phyloP scores from a whole-genome alignment of 30 jellyfish, hydroid and myxozoan genomes.

The Nemopilema nomurai region DNA sequence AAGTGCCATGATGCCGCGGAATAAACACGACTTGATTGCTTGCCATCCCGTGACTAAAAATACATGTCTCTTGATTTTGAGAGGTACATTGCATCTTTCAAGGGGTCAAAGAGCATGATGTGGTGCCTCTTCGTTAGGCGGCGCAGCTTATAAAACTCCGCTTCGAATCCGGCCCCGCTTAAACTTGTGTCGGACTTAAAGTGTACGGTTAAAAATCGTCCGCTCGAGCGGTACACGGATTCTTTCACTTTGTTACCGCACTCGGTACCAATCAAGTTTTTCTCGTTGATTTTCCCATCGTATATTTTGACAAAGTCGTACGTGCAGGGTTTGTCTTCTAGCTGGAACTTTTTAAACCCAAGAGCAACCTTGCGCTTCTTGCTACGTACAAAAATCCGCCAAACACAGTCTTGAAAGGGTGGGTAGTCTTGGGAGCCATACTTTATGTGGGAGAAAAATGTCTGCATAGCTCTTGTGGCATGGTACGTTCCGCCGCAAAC shows the following conservation, averaged over 20 bases:
- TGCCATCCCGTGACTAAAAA: neutral
- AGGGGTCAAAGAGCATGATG: slow-evolving; percentile 54
- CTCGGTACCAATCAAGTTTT: slow-evolving; percentile 31
- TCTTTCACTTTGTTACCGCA: slow-evolving; percentile 45
- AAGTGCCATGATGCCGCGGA: neutral
- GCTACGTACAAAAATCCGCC: slow-evolving; percentile 53
- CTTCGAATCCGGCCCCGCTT: slow-evolving; percentile 55
- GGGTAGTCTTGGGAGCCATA: slow-evolving; percentile 59
- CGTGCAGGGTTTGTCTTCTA: slow-evolving; percentile 70
- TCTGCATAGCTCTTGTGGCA: slow-evolving; percentile 53
- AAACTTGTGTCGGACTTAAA: slow-evolving; percentile 62
- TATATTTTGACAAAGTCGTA: slow-evolving; percentile 72
- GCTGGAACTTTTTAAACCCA: slow-evolving; percentile 46
- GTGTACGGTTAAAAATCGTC: slow-evolving; percentile 18
- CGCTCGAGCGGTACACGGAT: slow-evolving; percentile 48
- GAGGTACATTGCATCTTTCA: slow-evolving; percentile 35
- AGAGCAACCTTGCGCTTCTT: slow-evolving; percentile 30
- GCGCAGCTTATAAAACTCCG: slow-evolving; percentile 18
- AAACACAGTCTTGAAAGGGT: slow-evolving; percentile 50
- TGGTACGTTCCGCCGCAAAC: slow-evolving; percentile 63
- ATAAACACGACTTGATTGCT: neutral
- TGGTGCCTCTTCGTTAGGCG: slow-evolving; percentile 52
- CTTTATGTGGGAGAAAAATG: slow-evolving; percentile 46
- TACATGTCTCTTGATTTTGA: slow-evolving; percentile 58
- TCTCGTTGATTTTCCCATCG: slow-evolving; percentile 42